Evolutionary conservation across 2,888 invertebrate genomes (phyloP).

Genomic region (Synergus japonicus): DNA sequence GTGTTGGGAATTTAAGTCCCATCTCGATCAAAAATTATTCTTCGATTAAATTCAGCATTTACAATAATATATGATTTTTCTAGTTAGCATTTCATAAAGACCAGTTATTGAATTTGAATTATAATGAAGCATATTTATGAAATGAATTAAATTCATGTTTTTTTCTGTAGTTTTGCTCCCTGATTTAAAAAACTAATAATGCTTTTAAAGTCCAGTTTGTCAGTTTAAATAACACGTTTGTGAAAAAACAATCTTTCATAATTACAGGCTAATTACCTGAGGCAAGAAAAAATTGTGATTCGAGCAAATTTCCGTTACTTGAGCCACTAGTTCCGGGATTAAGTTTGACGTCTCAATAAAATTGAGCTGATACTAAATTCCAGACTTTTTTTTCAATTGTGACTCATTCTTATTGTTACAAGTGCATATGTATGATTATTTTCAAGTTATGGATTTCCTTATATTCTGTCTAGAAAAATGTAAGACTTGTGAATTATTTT

Average conservation of each 20-base stretch:
- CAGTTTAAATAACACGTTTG: background rate
- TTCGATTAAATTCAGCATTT: background rate
- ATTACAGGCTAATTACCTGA: background rate
- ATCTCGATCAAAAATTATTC: background rate
- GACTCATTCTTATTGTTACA: background rate
- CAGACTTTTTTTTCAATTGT: background rate
- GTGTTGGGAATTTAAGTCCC: background rate
- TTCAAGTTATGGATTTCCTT: background rate
- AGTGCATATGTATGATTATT: background rate
- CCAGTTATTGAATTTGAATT: background rate
- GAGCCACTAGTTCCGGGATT: background rate
- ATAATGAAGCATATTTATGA: background rate
- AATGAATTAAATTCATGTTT: background rate
- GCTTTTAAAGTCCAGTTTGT: background rate
- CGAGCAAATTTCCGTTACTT: slow-evolving; percentile 2
- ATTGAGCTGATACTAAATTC: background rate
- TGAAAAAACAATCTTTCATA: background rate
- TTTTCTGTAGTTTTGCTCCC: background rate
- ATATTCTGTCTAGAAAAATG: background rate
- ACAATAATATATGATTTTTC: background rate
- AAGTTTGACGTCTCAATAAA: background rate
- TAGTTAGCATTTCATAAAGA: background rate
- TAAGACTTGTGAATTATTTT: background rate
- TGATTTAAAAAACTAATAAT: background rate
- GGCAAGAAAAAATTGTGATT: background rate